Evolutionary conservation across 2,888 invertebrate species (phyloP).

Genomic region (Philhelius pedissequus): DNA sequence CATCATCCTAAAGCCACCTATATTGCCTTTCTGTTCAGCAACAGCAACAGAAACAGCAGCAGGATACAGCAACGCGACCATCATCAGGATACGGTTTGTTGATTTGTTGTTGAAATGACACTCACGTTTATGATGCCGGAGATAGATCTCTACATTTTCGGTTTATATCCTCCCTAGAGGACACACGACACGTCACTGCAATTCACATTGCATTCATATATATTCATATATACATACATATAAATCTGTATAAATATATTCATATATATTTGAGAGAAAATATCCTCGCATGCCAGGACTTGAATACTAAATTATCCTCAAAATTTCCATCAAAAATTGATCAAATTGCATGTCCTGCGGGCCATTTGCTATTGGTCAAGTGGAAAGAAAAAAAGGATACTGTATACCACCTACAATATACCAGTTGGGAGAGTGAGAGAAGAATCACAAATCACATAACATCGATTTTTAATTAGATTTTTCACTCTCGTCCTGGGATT

Average conservation of each 20-base stretch:
- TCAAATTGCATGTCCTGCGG: slow-evolving; percentile 53
- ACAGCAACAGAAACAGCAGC: background rate
- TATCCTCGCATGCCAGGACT: slow-evolving; percentile 35
- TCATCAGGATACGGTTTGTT: slow-evolving; percentile 53
- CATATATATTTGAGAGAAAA: slow-evolving; percentile 41
- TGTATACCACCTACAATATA: no score
- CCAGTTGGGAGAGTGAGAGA: background rate
- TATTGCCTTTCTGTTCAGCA: slow-evolving; percentile 5
- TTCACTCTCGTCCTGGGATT: slow-evolving; percentile 57
- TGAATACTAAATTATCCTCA: slow-evolving; percentile 59
- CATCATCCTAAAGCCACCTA: slow-evolving; percentile 55
- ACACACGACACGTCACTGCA: slow-evolving; percentile 1
- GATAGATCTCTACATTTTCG: slow-evolving; percentile 13
- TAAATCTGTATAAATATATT: background rate
- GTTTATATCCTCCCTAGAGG: slow-evolving; percentile 32
- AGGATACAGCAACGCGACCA: slow-evolving; percentile 26
- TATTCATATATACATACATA: slow-evolving; percentile 16
- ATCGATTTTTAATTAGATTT: slow-evolving; percentile 66
- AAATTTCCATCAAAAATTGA: slow-evolving; percentile 60
- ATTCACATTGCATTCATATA: slow-evolving; percentile 33
- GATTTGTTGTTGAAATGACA: slow-evolving; percentile 66
- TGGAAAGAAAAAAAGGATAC: slow-evolving; percentile 3
- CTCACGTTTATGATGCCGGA: slow-evolving; percentile 51
- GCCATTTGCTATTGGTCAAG: slow-evolving; percentile 15
- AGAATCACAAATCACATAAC: slow-evolving; percentile 61